Percentiles rank a stretch among this genome's conserved stretches.
Evolutionary conservation across 2,113 vertebrate species (phyloP).

Genomic region (Pimephales promelas): DNA sequence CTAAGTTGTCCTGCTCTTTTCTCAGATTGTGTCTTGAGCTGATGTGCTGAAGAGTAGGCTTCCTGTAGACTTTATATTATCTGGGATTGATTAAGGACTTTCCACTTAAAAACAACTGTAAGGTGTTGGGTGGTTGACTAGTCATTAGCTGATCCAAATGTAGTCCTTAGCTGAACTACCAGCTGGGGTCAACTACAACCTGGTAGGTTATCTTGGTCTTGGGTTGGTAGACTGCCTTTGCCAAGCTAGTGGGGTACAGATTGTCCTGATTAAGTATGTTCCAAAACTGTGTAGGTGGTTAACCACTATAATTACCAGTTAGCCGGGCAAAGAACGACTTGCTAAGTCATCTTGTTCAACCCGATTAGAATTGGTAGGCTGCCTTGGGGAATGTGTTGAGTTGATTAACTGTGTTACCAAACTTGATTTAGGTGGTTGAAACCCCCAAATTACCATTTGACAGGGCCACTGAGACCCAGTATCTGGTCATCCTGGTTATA

Average conservation of each 20-base stretch:
- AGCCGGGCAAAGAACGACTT: not conserved
- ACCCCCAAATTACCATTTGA: not conserved
- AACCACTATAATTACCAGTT: not conserved
- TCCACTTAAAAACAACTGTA: not conserved
- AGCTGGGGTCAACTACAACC: not conserved
- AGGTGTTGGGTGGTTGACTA: not conserved
- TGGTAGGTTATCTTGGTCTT: not conserved
- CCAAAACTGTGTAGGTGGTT: not conserved
- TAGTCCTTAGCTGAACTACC: not conserved
- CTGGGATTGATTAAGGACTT: not conserved
- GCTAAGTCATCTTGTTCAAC: not conserved
- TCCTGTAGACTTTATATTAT: not conserved
- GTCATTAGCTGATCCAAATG: not conserved
- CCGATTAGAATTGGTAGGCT: not conserved
- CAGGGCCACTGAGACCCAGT: not conserved
- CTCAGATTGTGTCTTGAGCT: not conserved
- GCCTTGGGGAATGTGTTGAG: not conserved
- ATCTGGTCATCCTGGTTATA: not conserved
- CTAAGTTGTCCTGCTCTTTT: not conserved
- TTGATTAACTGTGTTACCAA: not conserved
- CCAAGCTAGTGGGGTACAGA: not conserved
- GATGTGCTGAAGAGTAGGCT: not conserved
- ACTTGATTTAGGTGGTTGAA: not conserved
- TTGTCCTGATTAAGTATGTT: not conserved
- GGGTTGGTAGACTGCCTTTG: not conserved